Conservation (phyloP, 1,140 invertebrate species). For the Mizuhopecten yessoensis region DNA sequence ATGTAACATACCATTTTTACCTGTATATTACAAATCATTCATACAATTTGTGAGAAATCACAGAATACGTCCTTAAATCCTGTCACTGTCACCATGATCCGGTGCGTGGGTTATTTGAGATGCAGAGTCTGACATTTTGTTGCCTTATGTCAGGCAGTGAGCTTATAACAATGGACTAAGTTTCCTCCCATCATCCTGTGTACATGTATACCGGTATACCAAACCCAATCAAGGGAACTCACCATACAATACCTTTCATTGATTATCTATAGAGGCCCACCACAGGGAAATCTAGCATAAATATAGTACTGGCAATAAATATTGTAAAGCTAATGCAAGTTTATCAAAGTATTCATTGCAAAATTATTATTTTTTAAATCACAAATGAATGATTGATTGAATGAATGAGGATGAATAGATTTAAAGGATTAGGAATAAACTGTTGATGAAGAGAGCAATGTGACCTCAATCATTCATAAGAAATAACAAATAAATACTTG, state of each 20-base stretch:
- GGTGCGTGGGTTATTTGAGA: not conserved
- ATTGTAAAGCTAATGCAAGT: not conserved
- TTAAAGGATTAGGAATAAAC: no score
- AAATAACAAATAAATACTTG: no score
- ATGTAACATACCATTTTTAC: not conserved
- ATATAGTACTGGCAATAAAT: not conserved
- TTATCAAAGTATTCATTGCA: not conserved
- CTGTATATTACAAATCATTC: not conserved
- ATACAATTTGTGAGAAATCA: not conserved
- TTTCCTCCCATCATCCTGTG: not conserved
- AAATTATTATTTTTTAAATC: no score
- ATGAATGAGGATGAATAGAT: not conserved
- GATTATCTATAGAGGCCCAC: not conserved
- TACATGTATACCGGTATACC: no score
- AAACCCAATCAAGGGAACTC: not conserved
- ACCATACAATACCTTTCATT: constrained; percentile 28
- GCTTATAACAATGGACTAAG: not conserved
- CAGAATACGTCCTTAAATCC: not conserved
- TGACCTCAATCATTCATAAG: no score
- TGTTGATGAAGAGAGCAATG: no score
- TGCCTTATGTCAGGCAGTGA: not conserved
- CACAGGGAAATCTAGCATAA: not conserved
- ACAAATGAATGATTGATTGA: not conserved
- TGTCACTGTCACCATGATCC: not conserved
- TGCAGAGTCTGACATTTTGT: not conserved